Conservation (phyloP, 2,888 invertebrate species). For the Cartodere bifasciata region DNA sequence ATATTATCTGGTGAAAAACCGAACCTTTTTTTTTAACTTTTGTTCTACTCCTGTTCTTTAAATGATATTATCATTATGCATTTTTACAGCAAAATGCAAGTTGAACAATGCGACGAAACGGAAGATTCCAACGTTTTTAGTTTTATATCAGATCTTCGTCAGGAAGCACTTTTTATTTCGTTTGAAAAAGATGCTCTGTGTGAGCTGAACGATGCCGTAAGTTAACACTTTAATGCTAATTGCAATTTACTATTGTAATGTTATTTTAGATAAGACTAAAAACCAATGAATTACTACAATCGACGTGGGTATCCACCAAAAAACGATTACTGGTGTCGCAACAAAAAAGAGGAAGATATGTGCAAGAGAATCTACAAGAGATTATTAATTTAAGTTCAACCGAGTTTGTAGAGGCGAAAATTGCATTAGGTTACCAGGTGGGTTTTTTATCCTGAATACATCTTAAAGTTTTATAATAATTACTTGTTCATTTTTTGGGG, state of each 20-base stretch:
- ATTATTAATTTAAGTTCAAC: constrained; percentile 50
- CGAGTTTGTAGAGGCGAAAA: constrained; percentile 67
- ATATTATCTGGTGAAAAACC: too few species aligned
- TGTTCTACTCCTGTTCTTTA: too few species aligned
- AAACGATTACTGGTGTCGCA: constrained; percentile 66
- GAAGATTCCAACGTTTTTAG: constrained; percentile 33
- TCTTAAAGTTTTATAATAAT: constrained; percentile 1
- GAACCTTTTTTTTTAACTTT: too few species aligned
- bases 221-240: constrained; percentile 20
- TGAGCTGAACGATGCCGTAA: constrained; percentile 59
- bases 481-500: constrained; percentile 11
- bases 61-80: neutral
- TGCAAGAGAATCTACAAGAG: constrained; percentile 61
- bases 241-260: neutral
- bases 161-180: constrained; percentile 77
- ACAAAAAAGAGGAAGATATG: constrained; percentile 55
- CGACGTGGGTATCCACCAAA: constrained; percentile 80
- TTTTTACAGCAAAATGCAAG: constrained; percentile 23
- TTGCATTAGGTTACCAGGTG: constrained; percentile 73
- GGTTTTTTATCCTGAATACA: constrained; percentile 16
- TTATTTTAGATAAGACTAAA: constrained; percentile 37
- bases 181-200: constrained; percentile 75
- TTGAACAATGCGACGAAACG: constrained; percentile 19
- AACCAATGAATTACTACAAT: constrained; percentile 50
- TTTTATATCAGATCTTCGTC: constrained; percentile 56